These are phyloP conservation scores for Zaprionus obscuricornis DNA, from an alignment of 2,888 invertebrate species.

Conservation along the genomic window DNA sequence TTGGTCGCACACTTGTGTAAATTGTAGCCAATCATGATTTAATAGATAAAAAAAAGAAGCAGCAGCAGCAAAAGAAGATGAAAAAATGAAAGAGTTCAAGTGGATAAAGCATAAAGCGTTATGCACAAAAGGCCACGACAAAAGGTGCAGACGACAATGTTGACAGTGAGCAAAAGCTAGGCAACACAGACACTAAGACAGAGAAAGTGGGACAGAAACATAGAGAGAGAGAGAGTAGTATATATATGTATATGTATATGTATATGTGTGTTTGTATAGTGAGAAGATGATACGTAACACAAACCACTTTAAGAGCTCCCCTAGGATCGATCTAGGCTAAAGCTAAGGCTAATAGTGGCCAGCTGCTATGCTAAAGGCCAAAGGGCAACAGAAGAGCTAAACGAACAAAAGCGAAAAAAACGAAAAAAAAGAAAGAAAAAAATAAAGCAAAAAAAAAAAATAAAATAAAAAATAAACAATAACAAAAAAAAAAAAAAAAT, in stretches of 20 bases:
- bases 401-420: too few species aligned
- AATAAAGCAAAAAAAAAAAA: too few species aligned
- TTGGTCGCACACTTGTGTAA: constrained; percentile 67
- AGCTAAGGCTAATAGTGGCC: constrained; percentile 64
- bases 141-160: constrained; percentile 12
- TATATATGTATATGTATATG: too few species aligned
- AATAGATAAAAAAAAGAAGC: constrained; percentile 63
- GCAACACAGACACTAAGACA: not conserved
- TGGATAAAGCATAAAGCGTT: constrained; percentile 75
- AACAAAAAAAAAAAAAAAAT: too few species aligned
- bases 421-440: too few species aligned
- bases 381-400: constrained; percentile 16
- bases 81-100: constrained; percentile 69
- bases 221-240: not conserved
- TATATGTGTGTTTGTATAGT: too few species aligned
- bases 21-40: constrained; percentile 78
- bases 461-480: too few species aligned
- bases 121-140: constrained; percentile 57
- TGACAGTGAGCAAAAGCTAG: constrained; percentile 3
- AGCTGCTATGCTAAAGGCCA: constrained; percentile 33
- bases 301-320: constrained; percentile 67
- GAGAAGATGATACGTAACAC: not conserved
- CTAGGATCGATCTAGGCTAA: constrained; percentile 67
- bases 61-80: not conserved
- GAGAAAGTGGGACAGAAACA: not conserved